Base-by-base conservation (phyloP, 2,797 vertebrate species). In the Platyrinchus mystaceus region DNA sequence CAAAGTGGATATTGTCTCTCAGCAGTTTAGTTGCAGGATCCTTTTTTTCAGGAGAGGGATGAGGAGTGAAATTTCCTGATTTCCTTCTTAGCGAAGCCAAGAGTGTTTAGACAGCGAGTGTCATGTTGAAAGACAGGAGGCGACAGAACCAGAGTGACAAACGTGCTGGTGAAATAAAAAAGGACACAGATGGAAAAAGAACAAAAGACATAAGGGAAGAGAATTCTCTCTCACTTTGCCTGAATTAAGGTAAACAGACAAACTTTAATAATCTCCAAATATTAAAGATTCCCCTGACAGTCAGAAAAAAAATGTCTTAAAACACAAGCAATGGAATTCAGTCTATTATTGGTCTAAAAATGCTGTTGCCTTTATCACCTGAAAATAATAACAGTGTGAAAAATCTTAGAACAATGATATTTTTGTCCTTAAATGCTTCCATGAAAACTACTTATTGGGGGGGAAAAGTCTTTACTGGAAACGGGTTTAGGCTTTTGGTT, bases 151-250 rank as follows among this genome's bases (percentile, higher is more conserved):
- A 86, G 79, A 95, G 66, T 91, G 95, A 96, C 73, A 89, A 95
- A 91, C 2, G 14, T 94, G 88, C 41, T 92, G 79, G 62, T 91
- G 89, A 94, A 94, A 89, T 91, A 55, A 86, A 92, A 88, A 84
- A 49, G 89, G 95, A 87, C 84, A 88, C 93, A 96, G 89, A 97
- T 95, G 79, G 94, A 94, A 89, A 93, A 95, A 91, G 91, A 96
- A 96, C 79, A 87, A 96, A 96, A 92, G 84, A 67, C 82, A 89
- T 77, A 84, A 90, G 73, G 73, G 85, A 78, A 81, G 69, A 89
- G 32, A 91, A 78, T 52, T 91, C 23, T 81, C 50, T 92, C 46
- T 18, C 50, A 37, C 39, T 75, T 93, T 83, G 64, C 36, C 55
- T 76, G 66, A 87, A 71, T 88, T 92, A 85, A 81, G 87, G 63